These are phyloP conservation scores for Melolontha melolontha DNA, from an alignment of 2,888 invertebrate species.

Conservation along the genomic window DNA sequence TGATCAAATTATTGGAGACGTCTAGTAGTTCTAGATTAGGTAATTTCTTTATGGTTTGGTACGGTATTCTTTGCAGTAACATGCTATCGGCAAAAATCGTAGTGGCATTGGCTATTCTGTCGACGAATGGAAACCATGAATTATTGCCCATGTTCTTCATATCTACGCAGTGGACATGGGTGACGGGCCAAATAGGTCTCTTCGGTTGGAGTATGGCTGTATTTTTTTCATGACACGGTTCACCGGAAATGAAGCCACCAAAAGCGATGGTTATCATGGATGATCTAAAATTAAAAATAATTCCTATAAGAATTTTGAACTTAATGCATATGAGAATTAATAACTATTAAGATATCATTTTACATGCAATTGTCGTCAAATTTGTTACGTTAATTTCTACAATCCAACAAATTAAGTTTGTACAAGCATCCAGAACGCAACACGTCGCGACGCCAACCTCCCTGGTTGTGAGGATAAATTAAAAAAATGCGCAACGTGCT, in stretches of 20 bases:
- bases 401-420: too few species aligned
- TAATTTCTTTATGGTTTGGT: constrained; percentile 47
- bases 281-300: constrained; percentile 23
- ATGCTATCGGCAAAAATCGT: constrained; percentile 59
- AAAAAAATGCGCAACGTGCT: too few species aligned
- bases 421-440: too few species aligned
- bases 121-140: constrained; percentile 33
- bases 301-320: background rate
- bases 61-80: constrained; percentile 51
- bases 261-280: constrained; percentile 13
- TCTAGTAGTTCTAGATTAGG: constrained; percentile 58
- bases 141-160: constrained; percentile 54
- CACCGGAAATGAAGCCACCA: constrained; percentile 53
- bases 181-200: constrained; percentile 45
- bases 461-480: too few species aligned
- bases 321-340: too few species aligned
- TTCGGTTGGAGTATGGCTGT: constrained; percentile 55
- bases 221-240: constrained; percentile 59
- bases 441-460: too few species aligned
- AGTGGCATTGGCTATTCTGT: constrained; percentile 45
- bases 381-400: too few species aligned
- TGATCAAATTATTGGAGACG: constrained; percentile 58
- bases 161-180: constrained; percentile 56
- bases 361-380: too few species aligned
- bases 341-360: too few species aligned